Evolutionary conservation across 2,797 vertebrate genomes (phyloP).

Genomic region (Cryptoblepharus egeriae): DNA sequence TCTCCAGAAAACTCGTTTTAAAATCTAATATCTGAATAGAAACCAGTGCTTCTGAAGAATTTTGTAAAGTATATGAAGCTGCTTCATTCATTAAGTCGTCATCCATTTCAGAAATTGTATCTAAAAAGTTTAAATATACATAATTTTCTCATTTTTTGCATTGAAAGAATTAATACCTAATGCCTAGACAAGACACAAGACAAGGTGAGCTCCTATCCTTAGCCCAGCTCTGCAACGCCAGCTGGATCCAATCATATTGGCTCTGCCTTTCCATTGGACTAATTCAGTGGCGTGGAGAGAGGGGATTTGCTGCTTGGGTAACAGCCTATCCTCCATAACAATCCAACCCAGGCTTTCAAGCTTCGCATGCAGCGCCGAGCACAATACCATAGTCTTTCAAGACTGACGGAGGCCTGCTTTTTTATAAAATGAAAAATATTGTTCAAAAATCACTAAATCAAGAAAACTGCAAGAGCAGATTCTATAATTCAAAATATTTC

Average conservation of each 20-base stretch:
- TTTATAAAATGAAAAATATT: not conserved
- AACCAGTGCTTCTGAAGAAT: slow-evolving; percentile 80
- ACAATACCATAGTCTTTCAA: too few species aligned
- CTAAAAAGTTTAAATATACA: slow-evolving; percentile 60
- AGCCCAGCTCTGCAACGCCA: too few species aligned
- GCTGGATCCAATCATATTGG: too few species aligned
- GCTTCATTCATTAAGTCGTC: slow-evolving; percentile 61
- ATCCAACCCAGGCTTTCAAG: too few species aligned
- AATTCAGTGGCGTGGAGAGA: too few species aligned
- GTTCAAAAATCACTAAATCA: not conserved
- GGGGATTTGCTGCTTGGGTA: too few species aligned
- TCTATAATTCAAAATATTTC: not conserved
- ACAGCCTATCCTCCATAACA: too few species aligned
- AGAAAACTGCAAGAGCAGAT: not conserved
- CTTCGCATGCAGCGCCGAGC: too few species aligned
- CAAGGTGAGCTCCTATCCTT: too few species aligned
- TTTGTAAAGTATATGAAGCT: slow-evolving; percentile 66
- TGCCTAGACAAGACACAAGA: too few species aligned
- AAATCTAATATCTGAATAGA: slow-evolving; percentile 88
- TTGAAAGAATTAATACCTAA: not conserved
- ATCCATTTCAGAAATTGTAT: slow-evolving; percentile 71
- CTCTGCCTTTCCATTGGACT: too few species aligned
- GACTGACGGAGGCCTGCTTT: too few species aligned
- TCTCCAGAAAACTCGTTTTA: slow-evolving; percentile 88
- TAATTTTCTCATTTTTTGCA: not conserved